A percentile compares a stretch with the other conserved stretches of the same genome.
These are phyloP conservation scores for Isotomurus palustris DNA, from an alignment of 2,888 invertebrate genomes.

Conservation along the genomic window DNA sequence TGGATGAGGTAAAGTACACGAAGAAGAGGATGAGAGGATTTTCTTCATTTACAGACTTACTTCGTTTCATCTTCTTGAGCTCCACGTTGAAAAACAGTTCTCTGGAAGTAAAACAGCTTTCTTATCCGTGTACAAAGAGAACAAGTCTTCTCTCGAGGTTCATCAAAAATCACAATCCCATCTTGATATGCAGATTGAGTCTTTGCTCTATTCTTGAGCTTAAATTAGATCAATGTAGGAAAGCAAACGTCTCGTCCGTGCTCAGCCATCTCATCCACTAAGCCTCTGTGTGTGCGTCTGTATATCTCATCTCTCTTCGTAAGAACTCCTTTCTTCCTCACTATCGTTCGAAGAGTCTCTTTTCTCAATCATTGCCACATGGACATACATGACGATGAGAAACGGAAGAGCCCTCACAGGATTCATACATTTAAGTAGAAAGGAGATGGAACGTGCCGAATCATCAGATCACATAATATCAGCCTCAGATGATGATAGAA, in stretches of 20 bases:
- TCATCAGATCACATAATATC: conserved; percentile 2
- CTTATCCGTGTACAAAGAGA: too few relatives aligned
- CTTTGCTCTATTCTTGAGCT: neutral
- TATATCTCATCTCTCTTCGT: too few relatives aligned
- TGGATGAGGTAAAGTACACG: neutral
- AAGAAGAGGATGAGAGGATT: neutral
- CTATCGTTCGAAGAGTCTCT: too few relatives aligned
- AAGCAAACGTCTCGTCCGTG: conserved; percentile 1
- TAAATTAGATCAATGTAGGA: neutral
- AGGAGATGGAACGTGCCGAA: conserved; percentile 10
- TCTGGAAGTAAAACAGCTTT: too few relatives aligned
- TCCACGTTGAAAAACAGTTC: neutral
- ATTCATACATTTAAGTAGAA: neutral
- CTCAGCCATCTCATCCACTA: neutral
- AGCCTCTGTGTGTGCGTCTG: neutral
- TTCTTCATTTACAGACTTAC: neutral
- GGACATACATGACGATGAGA: neutral
- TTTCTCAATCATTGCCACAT: neutral
- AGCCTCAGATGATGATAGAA: neutral
- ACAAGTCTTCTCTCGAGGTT: too few relatives aligned
- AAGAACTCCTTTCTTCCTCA: too few relatives aligned
- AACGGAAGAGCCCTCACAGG: neutral
- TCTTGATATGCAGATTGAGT: conserved; percentile 14
- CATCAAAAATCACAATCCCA: conserved; percentile 8
- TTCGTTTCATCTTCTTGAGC: neutral